These are phyloP conservation scores for Globia sparganii DNA, from an alignment of 2,888 invertebrate species.

Conservation along the genomic window DNA sequence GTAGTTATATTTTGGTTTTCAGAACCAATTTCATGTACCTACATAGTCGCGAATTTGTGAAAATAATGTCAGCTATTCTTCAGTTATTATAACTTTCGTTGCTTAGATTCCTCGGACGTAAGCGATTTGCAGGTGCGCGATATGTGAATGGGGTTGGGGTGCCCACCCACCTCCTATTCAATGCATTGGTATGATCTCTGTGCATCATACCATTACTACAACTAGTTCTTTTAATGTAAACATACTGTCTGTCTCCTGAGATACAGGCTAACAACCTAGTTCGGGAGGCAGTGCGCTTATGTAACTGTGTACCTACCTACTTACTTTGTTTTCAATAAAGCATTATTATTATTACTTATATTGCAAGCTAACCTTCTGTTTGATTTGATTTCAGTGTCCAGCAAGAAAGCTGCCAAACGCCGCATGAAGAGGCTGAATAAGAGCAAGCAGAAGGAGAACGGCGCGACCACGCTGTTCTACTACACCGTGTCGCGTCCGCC, in stretches of 20 bases:
- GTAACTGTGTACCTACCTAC: too few species aligned
- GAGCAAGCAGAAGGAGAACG: constrained; percentile 40
- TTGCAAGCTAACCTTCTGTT: not conserved
- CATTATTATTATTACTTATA: too few species aligned
- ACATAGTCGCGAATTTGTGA: not conserved
- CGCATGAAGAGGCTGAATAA: constrained; percentile 29
- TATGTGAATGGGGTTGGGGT: not conserved
- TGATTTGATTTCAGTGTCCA: constrained; percentile 29
- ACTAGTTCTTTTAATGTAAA: not conserved
- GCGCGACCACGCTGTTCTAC: not conserved
- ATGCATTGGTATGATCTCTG: not conserved
- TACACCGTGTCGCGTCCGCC: constrained; percentile 38
- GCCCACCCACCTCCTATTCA: too few species aligned
- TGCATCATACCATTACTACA: not conserved
- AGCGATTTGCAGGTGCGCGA: not conserved
- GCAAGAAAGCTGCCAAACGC: constrained; percentile 20
- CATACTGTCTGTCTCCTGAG: too few species aligned
- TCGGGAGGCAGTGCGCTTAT: too few species aligned
- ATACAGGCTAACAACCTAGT: too few species aligned
- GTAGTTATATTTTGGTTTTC: not conserved
- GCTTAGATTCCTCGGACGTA: not conserved
- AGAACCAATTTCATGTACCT: not conserved
- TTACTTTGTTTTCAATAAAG: too few species aligned
- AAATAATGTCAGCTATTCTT: not conserved
- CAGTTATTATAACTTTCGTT: not conserved